Conservation (phyloP, 2,113 vertebrate genomes). For the Myrmophylax atrothorax region DNA sequence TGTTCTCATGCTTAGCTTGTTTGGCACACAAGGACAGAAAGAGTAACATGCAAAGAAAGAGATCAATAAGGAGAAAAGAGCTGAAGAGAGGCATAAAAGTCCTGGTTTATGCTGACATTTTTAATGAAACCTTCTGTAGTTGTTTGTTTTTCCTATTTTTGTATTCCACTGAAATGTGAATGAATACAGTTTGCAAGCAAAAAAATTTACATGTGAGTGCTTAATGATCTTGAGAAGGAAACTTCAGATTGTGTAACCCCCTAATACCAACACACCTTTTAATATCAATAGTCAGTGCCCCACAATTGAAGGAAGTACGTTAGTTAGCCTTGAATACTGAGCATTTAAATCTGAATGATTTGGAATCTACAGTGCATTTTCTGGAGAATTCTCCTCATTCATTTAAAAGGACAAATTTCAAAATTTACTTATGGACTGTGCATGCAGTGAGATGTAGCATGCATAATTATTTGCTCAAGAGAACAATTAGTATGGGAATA, state of each 20-base stretch:
- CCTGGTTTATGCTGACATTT: neutral
- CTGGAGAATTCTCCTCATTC: neutral
- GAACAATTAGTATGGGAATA: neutral
- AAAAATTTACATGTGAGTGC: neutral
- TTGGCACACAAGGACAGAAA: neutral
- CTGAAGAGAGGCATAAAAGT: neutral
- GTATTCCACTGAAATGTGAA: neutral
- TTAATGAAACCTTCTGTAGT: neutral
- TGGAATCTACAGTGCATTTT: neutral
- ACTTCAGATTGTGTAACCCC: neutral
- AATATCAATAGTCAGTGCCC: constrained; percentile 14
- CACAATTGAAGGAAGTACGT: neutral
- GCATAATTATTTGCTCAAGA: neutral
- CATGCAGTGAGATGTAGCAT: neutral
- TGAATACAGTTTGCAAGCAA: neutral
- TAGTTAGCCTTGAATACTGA: neutral
- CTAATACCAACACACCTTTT: neutral
- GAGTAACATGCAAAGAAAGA: neutral
- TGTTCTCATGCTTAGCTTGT: neutral
- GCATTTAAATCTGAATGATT: neutral
- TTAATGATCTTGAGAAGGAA: neutral
- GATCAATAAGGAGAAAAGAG: neutral
- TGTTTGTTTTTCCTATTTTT: neutral
- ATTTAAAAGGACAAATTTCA: neutral
- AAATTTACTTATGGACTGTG: neutral